Conservation (phyloP, 2,113 vertebrate species). For the Leucopternis melanops region DNA sequence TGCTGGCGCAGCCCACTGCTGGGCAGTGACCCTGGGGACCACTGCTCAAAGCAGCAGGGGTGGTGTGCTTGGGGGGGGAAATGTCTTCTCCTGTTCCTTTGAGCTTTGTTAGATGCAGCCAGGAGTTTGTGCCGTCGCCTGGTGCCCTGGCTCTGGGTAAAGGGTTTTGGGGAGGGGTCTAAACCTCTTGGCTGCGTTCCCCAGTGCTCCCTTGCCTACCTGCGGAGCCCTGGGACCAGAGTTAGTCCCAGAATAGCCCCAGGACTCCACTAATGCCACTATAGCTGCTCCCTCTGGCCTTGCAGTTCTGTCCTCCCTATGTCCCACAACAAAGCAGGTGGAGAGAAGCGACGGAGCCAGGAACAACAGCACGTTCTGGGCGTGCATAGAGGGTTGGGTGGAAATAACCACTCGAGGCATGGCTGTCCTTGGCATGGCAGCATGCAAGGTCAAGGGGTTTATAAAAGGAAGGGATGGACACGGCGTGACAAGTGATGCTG, state of each 20-base stretch:
- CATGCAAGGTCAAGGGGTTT: rapidly evolving
- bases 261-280: not conserved
- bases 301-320: not conserved
- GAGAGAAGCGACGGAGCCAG: not conserved
- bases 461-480: not conserved
- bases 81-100: not conserved
- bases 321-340: not conserved
- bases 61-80: not conserved
- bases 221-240: not conserved
- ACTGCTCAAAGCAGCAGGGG: not conserved
- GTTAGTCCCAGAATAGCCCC: not conserved
- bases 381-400: rapidly evolving
- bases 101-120: not conserved
- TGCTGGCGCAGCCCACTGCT: not conserved
- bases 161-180: not conserved
- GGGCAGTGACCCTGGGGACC: not conserved
- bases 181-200: not conserved
- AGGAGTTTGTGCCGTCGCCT: not conserved
- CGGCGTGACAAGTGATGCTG: not conserved
- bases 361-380: rapidly evolving
- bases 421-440: not conserved
- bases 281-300: not conserved
- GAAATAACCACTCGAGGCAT: not conserved
- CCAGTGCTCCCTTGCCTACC: rapidly evolving
- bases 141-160: not conserved